Base-by-base conservation (phyloP, 2,888 invertebrate species). In the Oscheius onirici region DNA sequence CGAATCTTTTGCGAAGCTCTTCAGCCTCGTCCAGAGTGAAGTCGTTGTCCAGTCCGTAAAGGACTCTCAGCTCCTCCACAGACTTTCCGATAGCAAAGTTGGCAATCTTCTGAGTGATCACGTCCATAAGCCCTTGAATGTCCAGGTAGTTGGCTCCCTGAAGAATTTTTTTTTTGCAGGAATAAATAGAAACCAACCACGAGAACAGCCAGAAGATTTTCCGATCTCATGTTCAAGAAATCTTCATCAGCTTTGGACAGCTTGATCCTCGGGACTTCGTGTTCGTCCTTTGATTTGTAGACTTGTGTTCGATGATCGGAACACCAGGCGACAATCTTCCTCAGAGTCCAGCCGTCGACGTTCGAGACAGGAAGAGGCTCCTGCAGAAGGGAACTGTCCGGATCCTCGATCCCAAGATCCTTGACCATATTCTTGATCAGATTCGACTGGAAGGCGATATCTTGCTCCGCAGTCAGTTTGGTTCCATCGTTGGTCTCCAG, bases 81-180 rank as follows among this genome's bases (percentile, higher is more conserved):
- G 15, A 34, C n/a, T 57, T 57, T 1, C 57, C 57, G 1, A 28
- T n/a, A 11, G 57, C 57, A 15, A 57, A 10, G 34, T 57, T 57
- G 11, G 57, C 57, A 6, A 57, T 57, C 8, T 57, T 57, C n/a
- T 57, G 57, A 17, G 57, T 57, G 34, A 57, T 17, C 15, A 57
- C n/a, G 17, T 57, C 57, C 1, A 57, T 57, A 3, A 57, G n/a
- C 8, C 57, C 34, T 3, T 24, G 57, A n/a, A 57, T 20, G 17
- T 51, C 24, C n/a, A 51, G 20, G 20, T 17, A 51, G 24, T 51
- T 51, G 11, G 51, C 51, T 51, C 51, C 51, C 20, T 51, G 17
- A 34, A 51, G 3, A 20, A 1, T 2, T 20, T 20, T 5, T 46
- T 13, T 13, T 3, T 11, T 17, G 24, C 3, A 20, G 17, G 17